phyloP scores from a whole-genome alignment of 1,140 invertebrate genomes.

The Theocolax elegans region DNA sequence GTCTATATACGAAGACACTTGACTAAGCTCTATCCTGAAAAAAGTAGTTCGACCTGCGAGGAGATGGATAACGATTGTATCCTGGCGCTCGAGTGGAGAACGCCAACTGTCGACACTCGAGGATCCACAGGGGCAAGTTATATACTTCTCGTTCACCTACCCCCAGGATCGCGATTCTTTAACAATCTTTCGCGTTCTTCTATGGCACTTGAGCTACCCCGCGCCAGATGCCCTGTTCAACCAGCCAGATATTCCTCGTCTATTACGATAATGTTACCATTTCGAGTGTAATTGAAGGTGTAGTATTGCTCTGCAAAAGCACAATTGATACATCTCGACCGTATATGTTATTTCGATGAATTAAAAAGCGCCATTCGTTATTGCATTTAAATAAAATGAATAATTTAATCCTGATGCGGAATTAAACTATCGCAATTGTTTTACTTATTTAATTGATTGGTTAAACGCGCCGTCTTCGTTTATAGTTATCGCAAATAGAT shows the following conservation, averaged over 20 bases:
- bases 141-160: slow-evolving; percentile 14
- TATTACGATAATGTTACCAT: slow-evolving; percentile 17
- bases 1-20: slow-evolving; percentile 32
- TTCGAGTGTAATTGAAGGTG: slow-evolving; percentile 39
- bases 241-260: background rate
- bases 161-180: slow-evolving; percentile 45
- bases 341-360: background rate
- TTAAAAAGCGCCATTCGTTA: background rate
- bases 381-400: no score
- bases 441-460: no score
- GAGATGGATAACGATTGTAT: slow-evolving; percentile 46
- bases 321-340: slow-evolving; percentile 20
- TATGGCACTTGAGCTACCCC: slow-evolving; percentile 35
- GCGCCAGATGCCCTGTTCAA: slow-evolving; percentile 46
- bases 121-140: slow-evolving; percentile 49
- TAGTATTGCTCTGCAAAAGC: slow-evolving; percentile 26
- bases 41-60: slow-evolving; percentile 21
- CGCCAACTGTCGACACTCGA: slow-evolving; percentile 66
- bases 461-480: no score
- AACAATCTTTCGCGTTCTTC: slow-evolving; percentile 47
- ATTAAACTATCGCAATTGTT: no score
- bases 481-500: no score
- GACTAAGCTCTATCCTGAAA: slow-evolving; percentile 12
- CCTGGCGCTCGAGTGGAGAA: slow-evolving; percentile 59
- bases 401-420: no score